Evolutionary conservation across 2,797 vertebrate genomes (phyloP), one percentile per base, ranked within the genome.

Genomic region (Tolypeutes matacus): DNA sequence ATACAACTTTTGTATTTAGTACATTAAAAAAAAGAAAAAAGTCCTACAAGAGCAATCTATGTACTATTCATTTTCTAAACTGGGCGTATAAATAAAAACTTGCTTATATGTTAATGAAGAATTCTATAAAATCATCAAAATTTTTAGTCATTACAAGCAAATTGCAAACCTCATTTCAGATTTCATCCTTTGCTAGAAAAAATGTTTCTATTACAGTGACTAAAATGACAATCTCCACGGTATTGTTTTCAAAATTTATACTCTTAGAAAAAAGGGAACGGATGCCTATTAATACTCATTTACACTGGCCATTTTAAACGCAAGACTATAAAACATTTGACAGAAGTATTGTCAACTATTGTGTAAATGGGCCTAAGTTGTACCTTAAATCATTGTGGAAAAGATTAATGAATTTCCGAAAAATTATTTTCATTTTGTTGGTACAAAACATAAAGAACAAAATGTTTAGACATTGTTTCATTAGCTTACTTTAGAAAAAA

Each of bases 201-300:
- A 69, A 36, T 75, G 5, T 78, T 90, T 42, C 49, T 80, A 65
- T 51, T 85, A 60, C 0, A 87, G 5, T 49, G 18, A 91, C 20
- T 94, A 86, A 94, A 69, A 18, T 64, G n/a, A 91, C 6, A 75
- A 86, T 77, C 86, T 93, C 81, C 58, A 94, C 78, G 78, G 34
- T 12, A 70, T 7, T 42, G 34, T 70, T 81, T 89, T 92, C 42
- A 89, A 80, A 65, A 60, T 58, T 72, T 46, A 65, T 31, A 90
- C 11, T 91, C 13, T 64, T 58, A 69, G 25, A 20, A n/a, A 88
- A 81, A 83, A 69, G 25, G 14, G 65, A 82, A 69, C 89, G 64
- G 56, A 3, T 58, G 29, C 23, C 46, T 90, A 64, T 56, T 84
- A 80, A 87, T 70, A 85, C 29, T 60, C 58, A 75, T 23, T 84